phyloP scores from a whole-genome alignment of 2,888 invertebrate species.

The Dichetophora obliterata region DNA sequence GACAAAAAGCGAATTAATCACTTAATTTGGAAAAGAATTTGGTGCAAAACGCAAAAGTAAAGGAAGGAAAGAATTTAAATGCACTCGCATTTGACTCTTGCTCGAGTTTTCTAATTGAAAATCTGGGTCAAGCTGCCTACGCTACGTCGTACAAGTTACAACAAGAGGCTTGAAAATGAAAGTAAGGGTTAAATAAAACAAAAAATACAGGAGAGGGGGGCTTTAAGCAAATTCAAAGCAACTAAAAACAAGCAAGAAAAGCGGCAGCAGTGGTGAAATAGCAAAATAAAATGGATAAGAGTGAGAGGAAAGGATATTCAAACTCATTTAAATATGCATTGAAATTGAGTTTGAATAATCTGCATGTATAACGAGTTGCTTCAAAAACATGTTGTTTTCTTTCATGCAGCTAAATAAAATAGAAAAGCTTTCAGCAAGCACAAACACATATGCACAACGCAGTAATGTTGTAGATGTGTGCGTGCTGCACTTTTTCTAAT shows the following conservation, averaged over 20 bases:
- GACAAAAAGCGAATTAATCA: no score
- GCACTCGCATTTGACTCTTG: background rate
- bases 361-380: conserved; percentile 6
- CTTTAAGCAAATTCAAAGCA: background rate
- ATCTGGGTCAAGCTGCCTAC: background rate
- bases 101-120: conserved; percentile 5
- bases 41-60: background rate
- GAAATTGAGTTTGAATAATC: conserved; percentile 31
- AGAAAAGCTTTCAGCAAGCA: background rate
- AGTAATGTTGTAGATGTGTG: no score
- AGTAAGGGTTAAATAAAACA: background rate
- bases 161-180: background rate
- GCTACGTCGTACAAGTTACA: background rate
- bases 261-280: background rate
- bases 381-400: background rate
- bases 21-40: no score
- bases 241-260: background rate
- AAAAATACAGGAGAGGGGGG: background rate
- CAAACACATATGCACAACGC: background rate
- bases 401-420: background rate
- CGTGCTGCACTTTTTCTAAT: background rate
- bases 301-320: background rate
- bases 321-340: conserved; percentile 21
- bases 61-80: background rate
- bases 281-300: background rate